Conservation (phyloP, 2,888 invertebrate genomes). For the Pyrgus malvae region DNA sequence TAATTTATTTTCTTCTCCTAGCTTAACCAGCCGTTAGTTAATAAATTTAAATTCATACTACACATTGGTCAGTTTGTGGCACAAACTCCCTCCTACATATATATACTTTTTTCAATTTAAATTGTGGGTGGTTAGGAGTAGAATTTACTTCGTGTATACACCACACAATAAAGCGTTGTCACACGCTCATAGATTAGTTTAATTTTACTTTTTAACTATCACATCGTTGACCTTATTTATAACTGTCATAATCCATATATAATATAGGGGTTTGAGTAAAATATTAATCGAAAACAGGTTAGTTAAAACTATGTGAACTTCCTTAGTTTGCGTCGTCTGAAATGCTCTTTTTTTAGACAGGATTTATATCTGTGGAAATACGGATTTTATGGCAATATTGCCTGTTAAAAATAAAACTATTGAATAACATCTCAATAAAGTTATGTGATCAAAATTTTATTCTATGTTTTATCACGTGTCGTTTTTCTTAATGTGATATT, state of each 20-base stretch:
- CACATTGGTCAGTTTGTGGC: conserved; percentile 2
- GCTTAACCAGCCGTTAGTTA: not conserved
- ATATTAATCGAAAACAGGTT: conserved; percentile 36
- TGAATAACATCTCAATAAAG: too few species aligned
- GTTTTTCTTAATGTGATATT: too few species aligned
- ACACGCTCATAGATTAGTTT: conserved; percentile 49
- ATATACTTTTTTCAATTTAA: not conserved
- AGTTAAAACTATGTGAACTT: conserved; percentile 37
- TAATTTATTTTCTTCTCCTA: not conserved
- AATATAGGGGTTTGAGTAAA: conserved; percentile 69
- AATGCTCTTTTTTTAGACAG: conserved; percentile 29
- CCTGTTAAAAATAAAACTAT: too few species aligned
- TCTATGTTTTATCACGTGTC: too few species aligned
- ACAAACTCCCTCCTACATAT: conserved; percentile 2
- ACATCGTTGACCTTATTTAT: conserved; percentile 63
- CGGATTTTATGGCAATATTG: conserved; percentile 12
- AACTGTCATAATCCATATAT: conserved; percentile 74
- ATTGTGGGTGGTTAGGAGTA: too few species aligned
- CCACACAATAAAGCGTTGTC: conserved; percentile 3
- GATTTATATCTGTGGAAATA: conserved; percentile 13
- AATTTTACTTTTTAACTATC: conserved; percentile 51
- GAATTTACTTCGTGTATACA: not conserved
- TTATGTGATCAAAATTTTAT: too few species aligned
- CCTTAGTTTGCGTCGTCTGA: conserved; percentile 51
- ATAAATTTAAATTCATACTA: conserved; percentile 12